Base-by-base conservation (phyloP, 2,888 invertebrate species). In the Mesodorylaimus sp. region DNA sequence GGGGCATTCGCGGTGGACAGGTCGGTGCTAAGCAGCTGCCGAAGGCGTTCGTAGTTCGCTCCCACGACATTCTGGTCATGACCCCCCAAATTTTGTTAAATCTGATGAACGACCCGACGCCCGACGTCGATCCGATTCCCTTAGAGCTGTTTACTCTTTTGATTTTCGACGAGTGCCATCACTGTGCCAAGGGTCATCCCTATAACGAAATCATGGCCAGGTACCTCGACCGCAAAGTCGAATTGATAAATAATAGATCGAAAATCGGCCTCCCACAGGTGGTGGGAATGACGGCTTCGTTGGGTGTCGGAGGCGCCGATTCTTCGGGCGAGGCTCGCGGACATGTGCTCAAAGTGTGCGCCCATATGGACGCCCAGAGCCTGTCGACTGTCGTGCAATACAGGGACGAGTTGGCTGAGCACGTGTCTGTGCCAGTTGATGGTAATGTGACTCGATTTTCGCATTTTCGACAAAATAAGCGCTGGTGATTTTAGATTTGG, bases 81-180 rank as follows among this genome's bases (percentile, higher is more conserved):
- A 69, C 69, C 1, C 66, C 68, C 1, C 67, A 67, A 55, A 59
- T 69, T 24, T 56, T 70, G 32, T 55, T 68, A 48, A 63, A 62
- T 55, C 60, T 61, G 23, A 50, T 61, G 7, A n/a, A 25, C n/a
- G n/a, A n/a, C 7, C 13, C 27, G 13, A 10, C 5, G 13, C 3
- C 5, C 44, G 41, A 10, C 41, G 21, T 19, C n/a, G n/a, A n/a
- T n/a, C n/a, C n/a, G n/a, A n/a, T n/a, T n/a, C n/a, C n/a, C n/a
- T 23, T 51, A n/a, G 2, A 16, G 5, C 45, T n/a, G n/a, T n/a
- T n/a, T n/a, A n/a, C n/a, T n/a, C n/a, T 93, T 28, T 64, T 91
- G 13, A 78, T 97, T 52, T 79, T 95, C 60, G 93, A 95, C 66
- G 93, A 97, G 65, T 93, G 93, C 60, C 95, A 95, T 65, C 79